Conservation (phyloP, 2,113 vertebrate species). For the Stigmatopora argus region DNA sequence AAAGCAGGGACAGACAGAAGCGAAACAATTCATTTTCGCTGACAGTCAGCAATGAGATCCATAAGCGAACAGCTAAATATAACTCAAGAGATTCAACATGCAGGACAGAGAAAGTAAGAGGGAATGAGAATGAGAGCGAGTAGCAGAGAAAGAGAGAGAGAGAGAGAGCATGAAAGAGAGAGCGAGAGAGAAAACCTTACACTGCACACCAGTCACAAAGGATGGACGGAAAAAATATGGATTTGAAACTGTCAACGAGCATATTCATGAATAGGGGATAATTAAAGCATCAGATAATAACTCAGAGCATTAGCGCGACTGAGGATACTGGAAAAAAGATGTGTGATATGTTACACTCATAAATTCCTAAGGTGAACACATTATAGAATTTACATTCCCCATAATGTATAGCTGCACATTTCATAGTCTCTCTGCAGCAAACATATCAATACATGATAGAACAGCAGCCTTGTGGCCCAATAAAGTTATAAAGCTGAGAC, state of each 20-base stretch:
- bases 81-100: conserved; percentile 58
- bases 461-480: conserved; percentile 27
- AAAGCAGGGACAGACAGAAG: conserved; percentile 56
- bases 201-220: conserved; percentile 25
- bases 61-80: conserved; percentile 66
- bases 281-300: conserved; percentile 52
- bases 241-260: conserved; percentile 21
- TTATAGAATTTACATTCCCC: conserved; percentile 9
- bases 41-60: conserved; percentile 67
- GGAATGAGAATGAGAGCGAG: not conserved
- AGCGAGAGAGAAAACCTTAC: conserved; percentile 20
- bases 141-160: conserved; percentile 16
- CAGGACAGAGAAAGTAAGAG: conserved; percentile 1
- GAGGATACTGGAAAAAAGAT: conserved; percentile 18
- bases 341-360: conserved; percentile 29
- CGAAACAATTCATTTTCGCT: conserved; percentile 67
- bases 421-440: conserved; percentile 23
- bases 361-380: conserved; percentile 27
- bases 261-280: conserved; percentile 39
- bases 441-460: conserved; percentile 43
- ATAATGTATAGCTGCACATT: conserved; percentile 17
- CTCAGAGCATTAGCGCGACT: conserved; percentile 38
- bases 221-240: conserved; percentile 35
- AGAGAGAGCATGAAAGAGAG: not conserved
- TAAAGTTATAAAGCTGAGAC: conserved; percentile 25